Evolutionary conservation across 2,888 invertebrate genomes (phyloP).

Genomic region (Mimachlamys varia): DNA sequence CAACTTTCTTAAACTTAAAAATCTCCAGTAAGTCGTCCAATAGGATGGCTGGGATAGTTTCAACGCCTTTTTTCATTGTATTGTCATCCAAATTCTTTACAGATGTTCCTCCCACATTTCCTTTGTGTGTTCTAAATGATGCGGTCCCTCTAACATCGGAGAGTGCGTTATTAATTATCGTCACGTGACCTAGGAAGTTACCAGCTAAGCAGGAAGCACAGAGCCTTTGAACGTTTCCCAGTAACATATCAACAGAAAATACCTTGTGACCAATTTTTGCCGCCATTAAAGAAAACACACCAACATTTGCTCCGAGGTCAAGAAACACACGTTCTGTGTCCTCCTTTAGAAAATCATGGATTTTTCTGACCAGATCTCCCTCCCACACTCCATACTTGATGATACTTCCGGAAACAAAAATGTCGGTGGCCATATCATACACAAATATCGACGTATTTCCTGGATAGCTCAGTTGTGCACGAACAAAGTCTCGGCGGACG

Average conservation of each 20-base stretch:
- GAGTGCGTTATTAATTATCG: constrained; percentile 48
- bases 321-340: constrained; percentile 47
- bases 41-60: constrained; percentile 41
- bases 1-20: constrained; percentile 45
- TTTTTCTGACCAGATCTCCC: constrained; percentile 43
- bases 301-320: constrained; percentile 52
- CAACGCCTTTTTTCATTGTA: not conserved
- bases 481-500: constrained; percentile 39
- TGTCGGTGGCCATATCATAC: constrained; percentile 40
- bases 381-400: constrained; percentile 51
- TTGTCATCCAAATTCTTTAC: constrained; percentile 46
- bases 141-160: constrained; percentile 50
- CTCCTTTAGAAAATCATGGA: constrained; percentile 32
- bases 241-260: constrained; percentile 46
- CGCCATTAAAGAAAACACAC: constrained; percentile 47
- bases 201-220: constrained; percentile 46
- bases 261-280: constrained; percentile 48
- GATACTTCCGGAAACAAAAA: constrained; percentile 52
- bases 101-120: constrained; percentile 49
- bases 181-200: constrained; percentile 39
- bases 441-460: constrained; percentile 49
- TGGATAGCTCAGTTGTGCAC: constrained; percentile 43
- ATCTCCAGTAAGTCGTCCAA: constrained; percentile 51
- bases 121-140: constrained; percentile 42
- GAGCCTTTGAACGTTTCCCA: constrained; percentile 47